Evolutionary conservation across 2,113 vertebrate species (phyloP), one percentile per base, ranked within the genome.

Genomic region (Sceloporus tristichus): DNA sequence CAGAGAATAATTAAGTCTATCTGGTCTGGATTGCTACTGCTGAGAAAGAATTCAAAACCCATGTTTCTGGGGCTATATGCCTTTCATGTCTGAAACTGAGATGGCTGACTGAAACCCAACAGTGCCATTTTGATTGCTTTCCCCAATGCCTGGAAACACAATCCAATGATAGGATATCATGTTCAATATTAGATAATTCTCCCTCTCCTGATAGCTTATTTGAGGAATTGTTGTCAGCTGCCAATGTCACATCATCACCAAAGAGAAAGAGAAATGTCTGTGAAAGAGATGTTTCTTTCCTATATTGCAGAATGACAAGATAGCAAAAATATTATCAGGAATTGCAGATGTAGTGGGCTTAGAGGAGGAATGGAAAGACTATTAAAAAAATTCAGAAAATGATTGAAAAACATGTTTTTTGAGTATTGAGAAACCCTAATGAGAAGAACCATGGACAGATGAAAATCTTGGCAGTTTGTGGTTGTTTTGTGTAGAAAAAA

Each of bases 271-370:
- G n/a, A 56, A 42, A 9, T 68, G 1, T 68, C 2, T 71, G 76
- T 40, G 80, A 42, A 34, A 54, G 29, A 53, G 62, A 40, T 66
- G 23, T 48, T 77, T 56, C 48, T 40, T 2, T 53, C 13, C 53
- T 25, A 76, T 29, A 21, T 27, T 74, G 40, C 40, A 62, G 40
- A 16, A n/a, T 13, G 79, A 19, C 71, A 92, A 88, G 76, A 27
- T 78, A 85, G 78, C 59, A 90, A 87, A 48, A 94, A 89, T 78
- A 81, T 84, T 90, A 92, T 79, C 88, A 25, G 19, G 84, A 88
- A 94, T 87, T 75, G 2, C 88, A 92, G 19, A 40, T 73, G 89
- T 91, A 38, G 53, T 85, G 81, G 82, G 19, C 70, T 88, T 70
- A 85, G 14, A 53, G 3, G 4, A 62, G 59, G 59, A 14, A 62